These are phyloP conservation scores for Tretioscincus oriximinensis DNA, from an alignment of 2,113 vertebrate genomes.

Conservation along the genomic window DNA sequence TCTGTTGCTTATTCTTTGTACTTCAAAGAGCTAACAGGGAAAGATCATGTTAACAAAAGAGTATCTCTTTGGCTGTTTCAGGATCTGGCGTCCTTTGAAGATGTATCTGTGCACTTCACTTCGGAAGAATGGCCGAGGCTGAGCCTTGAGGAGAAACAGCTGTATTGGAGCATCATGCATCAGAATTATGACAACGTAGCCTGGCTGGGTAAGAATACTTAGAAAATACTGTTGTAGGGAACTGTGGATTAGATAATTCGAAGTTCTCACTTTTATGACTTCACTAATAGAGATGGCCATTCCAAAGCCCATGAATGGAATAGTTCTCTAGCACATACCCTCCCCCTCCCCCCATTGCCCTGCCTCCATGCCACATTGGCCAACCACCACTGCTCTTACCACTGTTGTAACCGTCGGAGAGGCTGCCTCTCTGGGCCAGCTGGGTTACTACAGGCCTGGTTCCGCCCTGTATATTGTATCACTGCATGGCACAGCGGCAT, in stretches of 20 bases:
- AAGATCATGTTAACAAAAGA: background rate
- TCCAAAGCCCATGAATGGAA: too few relatives aligned
- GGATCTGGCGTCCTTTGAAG: constrained; percentile 11
- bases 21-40: background rate
- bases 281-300: too few relatives aligned
- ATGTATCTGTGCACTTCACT: constrained; percentile 17
- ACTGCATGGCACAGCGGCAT: too few relatives aligned
- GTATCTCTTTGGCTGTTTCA: constrained; percentile 1
- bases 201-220: constrained; percentile 3
- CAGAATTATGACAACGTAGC: constrained; percentile 22
- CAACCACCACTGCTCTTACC: background rate
- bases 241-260: background rate
- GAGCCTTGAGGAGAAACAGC: background rate
- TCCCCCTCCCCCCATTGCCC: too few relatives aligned
- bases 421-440: too few relatives aligned
- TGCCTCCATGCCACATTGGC: too few relatives aligned
- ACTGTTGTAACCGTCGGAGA: background rate
- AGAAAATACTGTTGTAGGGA: background rate
- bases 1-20: background rate
- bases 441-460: too few relatives aligned
- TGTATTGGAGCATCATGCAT: constrained; percentile 21
- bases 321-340: too few relatives aligned
- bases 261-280: too few relatives aligned
- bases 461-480: too few relatives aligned
- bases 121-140: constrained; percentile 18